Percentiles rank a stretch among this genome's conserved stretches.
These are phyloP conservation scores for Philaenus spumarius DNA, from an alignment of 1,140 invertebrate genomes.

Conservation along the genomic window DNA sequence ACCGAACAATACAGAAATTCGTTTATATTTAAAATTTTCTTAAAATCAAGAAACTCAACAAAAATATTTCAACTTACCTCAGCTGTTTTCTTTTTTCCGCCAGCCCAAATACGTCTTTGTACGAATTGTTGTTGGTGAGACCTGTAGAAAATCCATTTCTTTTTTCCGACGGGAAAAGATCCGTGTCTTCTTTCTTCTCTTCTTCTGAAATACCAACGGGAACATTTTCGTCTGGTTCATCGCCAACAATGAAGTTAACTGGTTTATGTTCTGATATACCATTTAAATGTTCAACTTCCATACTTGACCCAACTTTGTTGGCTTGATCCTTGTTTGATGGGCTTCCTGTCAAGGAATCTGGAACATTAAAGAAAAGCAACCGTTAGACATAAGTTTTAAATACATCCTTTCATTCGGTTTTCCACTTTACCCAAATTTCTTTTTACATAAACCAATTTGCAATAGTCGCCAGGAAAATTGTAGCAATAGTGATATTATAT, in stretches of 20 bases:
- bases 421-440: too few species aligned
- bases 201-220: constrained; percentile 26
- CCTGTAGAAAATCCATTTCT: constrained; percentile 18
- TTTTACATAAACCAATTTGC: too few species aligned
- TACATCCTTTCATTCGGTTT: too few species aligned
- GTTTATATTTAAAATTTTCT: background rate
- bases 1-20: background rate
- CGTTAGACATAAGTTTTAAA: too few species aligned
- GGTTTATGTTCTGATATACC: constrained; percentile 8
- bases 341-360: too few species aligned
- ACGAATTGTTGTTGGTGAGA: constrained; percentile 30
- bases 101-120: constrained; percentile 39
- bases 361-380: too few species aligned
- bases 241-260: constrained; percentile 46
- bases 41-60: background rate
- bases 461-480: too few species aligned
- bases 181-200: constrained; percentile 41
- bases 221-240: constrained; percentile 28
- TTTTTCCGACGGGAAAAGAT: constrained; percentile 40
- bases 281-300: too few species aligned
- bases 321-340: too few species aligned
- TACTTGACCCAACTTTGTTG: too few species aligned
- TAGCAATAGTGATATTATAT: too few species aligned
- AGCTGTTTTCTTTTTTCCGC: constrained; percentile 45
- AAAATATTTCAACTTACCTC: constrained; percentile 39